Evolutionary conservation across 1,140 invertebrate species (phyloP).

Genomic region (Zaprionus vittiger): DNA sequence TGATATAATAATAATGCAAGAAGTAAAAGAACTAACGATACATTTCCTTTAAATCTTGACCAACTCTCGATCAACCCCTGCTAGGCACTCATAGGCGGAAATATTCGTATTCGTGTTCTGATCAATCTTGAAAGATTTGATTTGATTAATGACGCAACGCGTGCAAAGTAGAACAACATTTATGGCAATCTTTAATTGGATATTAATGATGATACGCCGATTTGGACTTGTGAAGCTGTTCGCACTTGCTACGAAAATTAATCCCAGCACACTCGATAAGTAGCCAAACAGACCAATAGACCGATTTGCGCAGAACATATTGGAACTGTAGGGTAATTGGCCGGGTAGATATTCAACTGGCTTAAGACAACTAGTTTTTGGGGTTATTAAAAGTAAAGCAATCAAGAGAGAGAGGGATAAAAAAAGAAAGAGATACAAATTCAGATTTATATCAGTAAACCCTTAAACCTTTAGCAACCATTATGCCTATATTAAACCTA

Average conservation of each 20-base stretch:
- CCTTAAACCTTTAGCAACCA: not conserved
- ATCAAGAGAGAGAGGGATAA: not conserved
- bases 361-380: not conserved
- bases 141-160: conserved; percentile 74
- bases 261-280: conserved; percentile 16
- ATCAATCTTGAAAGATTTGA: conserved; percentile 3
- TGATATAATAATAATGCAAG: too few relatives aligned
- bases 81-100: not conserved
- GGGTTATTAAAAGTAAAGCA: not conserved
- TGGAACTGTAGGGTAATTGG: conserved; percentile 17
- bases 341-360: not conserved
- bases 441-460: not conserved
- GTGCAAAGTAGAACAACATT: conserved; percentile 78
- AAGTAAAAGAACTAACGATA: not conserved
- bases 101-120: conserved; percentile 40
- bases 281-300: conserved; percentile 14
- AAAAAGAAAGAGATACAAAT: too few relatives aligned
- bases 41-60: not conserved
- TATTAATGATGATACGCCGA: conserved; percentile 75
- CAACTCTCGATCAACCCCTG: not conserved
- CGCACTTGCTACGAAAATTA: conserved; percentile 44
- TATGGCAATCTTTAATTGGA: conserved; percentile 75
- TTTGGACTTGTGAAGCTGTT: conserved; percentile 55
- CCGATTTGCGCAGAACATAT: conserved; percentile 55
- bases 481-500: too few relatives aligned